Base-by-base conservation (phyloP, 2,797 vertebrate genomes). In the Lepilemur septentrionalis region DNA sequence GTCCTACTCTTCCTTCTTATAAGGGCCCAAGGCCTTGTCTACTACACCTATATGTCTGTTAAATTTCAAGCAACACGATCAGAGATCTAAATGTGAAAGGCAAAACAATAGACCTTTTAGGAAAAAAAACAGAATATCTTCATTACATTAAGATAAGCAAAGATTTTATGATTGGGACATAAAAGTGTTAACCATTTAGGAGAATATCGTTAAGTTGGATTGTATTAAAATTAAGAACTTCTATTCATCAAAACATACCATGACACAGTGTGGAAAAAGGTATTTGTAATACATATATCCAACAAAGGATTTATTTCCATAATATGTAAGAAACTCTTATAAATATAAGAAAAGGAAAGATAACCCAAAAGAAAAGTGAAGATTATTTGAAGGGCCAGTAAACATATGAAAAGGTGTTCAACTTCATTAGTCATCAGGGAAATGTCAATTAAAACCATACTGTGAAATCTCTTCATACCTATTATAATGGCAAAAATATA, bases 171-270 rank as follows among this genome's bases (percentile, higher is more conserved):
- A 91, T 59, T 14, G 32, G 76, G 65, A 87, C 52, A 70, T 55
- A 67, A 87, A 35, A 52, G 30, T 93, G 25, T n/a, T 82, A 82
- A 57, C 43, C 59, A 86, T 88, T 79, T 48, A 78, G 35, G 38
- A 76, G 78, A 91, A 82, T 43, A 73, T 65, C 67, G 11, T 82
- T 84, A 81, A 4, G 10, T 61, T 23, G 23, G 20, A 73, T 80
- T 93, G 23, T 75, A 73, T 48, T 95, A 73, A 96, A 90, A 83
- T 79, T 72, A 81, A 92, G 89, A 82, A 75, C 6, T 90, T 72
- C 25, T n/a, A 4, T 76, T 87, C 95, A 79, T 93, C 23, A 82
- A 93, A 90, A 81, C 12, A 48, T 72, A 90, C 20, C 35, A 61
- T 97, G 82, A 78, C 9, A 52, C 18, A 67, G 50, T 67, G 28